Evolutionary conservation across 2,888 invertebrate genomes (phyloP), one percentile per base, ranked within the genome.

Genomic region (Fragum sueziense): DNA sequence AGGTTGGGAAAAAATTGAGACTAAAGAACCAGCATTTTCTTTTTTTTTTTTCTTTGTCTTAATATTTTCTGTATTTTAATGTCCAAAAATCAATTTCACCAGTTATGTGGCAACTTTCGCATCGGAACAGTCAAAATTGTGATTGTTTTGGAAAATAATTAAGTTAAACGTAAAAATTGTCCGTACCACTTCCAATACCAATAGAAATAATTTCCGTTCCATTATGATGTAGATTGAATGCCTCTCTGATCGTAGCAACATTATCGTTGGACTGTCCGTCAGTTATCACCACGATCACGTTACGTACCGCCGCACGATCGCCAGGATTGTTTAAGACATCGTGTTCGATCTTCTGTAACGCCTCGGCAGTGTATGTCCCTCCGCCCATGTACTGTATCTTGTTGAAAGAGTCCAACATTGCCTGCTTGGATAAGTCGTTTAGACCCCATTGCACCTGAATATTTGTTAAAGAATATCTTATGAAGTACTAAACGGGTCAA

Each of bases 241-340:
- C 78, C 37, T 68, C 75, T 33, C 27, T 20, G 14, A 70, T 47
- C 0, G 81, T 81, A 3, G 11, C 34, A 20, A 27, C 22, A 0
- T 62, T 29, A 31, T 74, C 57, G 78, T 90, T 90, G 20, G 91
- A 91, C 29, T 88, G 77, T 31, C 88, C 88, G 70, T 90, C 91
- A 27, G 91, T 90, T 33, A 91, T 77, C n/a, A 91, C 57, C 11
- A 91, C 74, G 22, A 81, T 88, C 34, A 88, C 71, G 65, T 90
- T 90, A 9, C 79, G 86, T 1, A 87, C 86, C 51, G 76, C 80
- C 0, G 82, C 76, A 29, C 90, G 69, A 79, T 91, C 91, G n/a
- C 91, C 91, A 31, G 86, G 77, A 34, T 33, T 71, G 27, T 27
- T 29, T 6, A 57, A 29, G 25, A 57, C 57, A 6, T 57, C 57